phyloP scores from a whole-genome alignment of 1,140 invertebrate genomes.

The Zaprionus kolodkinae region DNA sequence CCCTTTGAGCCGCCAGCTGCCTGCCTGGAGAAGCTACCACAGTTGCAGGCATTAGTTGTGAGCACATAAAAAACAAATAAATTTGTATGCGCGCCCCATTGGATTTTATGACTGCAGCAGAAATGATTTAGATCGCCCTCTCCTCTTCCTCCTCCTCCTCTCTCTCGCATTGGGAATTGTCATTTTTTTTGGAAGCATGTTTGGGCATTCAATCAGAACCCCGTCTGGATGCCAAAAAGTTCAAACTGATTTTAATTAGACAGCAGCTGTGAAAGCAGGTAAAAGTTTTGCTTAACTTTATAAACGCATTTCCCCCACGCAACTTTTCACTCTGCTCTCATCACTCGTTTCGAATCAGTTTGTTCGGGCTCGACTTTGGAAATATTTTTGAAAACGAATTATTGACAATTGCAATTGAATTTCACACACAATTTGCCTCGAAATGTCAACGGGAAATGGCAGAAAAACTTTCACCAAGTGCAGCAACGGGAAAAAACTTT shows the following conservation, averaged over 20 bases:
- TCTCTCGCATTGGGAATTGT: slow-evolving; percentile 21
- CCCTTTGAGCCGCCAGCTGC: slow-evolving; percentile 57
- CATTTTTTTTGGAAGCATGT: slow-evolving; percentile 18
- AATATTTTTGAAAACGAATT: slow-evolving; percentile 75
- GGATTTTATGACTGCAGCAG: slow-evolving; percentile 80
- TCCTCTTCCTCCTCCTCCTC: neutral
- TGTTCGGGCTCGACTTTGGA: slow-evolving; percentile 38
- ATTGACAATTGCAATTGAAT: slow-evolving; percentile 82
- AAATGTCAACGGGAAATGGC: slow-evolving; percentile 70
- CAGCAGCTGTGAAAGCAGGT: neutral
- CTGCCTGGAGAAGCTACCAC: slow-evolving; percentile 11
- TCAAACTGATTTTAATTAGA: slow-evolving; percentile 57
- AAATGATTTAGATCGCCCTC: slow-evolving; percentile 70
- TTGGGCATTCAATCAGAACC: slow-evolving; percentile 36
- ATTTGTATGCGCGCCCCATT: slow-evolving; percentile 78
- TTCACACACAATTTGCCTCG: slow-evolving; percentile 80
- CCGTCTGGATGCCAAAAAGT: slow-evolving; percentile 14
- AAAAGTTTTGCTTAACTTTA: slow-evolving; percentile 54
- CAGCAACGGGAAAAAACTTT: slow-evolving; percentile 55
- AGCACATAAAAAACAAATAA: slow-evolving; percentile 81
- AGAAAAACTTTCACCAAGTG: slow-evolving; percentile 73
- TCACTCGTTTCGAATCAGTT: slow-evolving; percentile 61
- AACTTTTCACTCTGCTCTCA: slow-evolving; percentile 48
- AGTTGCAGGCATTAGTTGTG: slow-evolving; percentile 62
- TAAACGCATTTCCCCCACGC: slow-evolving; percentile 54